These are phyloP conservation scores for Machaerirhynchus nigripectus DNA, from an alignment of 2,113 vertebrate species.

Conservation along the genomic window DNA sequence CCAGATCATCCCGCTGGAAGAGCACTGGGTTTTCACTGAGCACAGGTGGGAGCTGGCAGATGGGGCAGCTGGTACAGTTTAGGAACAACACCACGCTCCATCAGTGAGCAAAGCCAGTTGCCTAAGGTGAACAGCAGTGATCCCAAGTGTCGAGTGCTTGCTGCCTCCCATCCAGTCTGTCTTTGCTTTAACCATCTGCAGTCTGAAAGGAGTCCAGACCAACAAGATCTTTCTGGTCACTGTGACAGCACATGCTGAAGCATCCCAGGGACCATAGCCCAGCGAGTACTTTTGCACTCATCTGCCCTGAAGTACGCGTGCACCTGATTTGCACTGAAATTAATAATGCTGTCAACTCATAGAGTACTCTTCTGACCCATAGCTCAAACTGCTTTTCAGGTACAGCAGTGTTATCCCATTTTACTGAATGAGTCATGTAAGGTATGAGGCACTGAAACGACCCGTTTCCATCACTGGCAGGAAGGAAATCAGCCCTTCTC, in stretches of 20 bases:
- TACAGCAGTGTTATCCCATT: background rate
- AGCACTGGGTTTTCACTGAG: background rate
- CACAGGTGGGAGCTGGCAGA: background rate
- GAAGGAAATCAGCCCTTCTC: background rate
- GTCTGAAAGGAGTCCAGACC: background rate
- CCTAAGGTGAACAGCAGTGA: background rate
- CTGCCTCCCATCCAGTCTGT: background rate
- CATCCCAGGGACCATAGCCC: background rate
- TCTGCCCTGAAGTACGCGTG: background rate
- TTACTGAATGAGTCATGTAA: background rate
- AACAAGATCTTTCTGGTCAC: background rate
- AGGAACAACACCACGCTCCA: accelerated
- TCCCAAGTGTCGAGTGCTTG: background rate
- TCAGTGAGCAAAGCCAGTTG: background rate
- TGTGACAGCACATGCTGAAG: background rate
- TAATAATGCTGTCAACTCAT: background rate
- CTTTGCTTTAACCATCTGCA: background rate
- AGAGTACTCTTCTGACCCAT: background rate
- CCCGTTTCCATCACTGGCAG: background rate
- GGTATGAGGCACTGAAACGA: background rate
- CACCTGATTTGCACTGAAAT: background rate
- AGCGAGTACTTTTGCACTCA: background rate
- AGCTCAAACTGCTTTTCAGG: background rate
- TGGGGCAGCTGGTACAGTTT: background rate
- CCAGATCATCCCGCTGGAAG: background rate